phyloP scores from a whole-genome alignment of 2,888 invertebrate genomes.

The Rutpela maculata region DNA sequence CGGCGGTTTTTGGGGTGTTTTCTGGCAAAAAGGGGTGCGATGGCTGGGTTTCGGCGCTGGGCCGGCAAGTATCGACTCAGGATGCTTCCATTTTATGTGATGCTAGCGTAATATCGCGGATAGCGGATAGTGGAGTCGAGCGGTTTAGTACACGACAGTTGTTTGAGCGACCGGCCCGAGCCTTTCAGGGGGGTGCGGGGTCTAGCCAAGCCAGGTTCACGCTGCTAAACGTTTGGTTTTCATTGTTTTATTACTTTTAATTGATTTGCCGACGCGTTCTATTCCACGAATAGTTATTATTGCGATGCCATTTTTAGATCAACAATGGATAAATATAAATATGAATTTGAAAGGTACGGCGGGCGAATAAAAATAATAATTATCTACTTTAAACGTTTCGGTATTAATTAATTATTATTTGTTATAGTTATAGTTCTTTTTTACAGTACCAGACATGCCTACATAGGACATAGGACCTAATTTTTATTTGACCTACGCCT shows the following conservation, averaged over 20 bases:
- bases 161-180: constrained; percentile 65
- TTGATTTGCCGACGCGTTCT: constrained; percentile 55
- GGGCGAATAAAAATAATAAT: neutral
- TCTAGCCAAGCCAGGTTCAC: constrained; percentile 67
- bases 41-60: constrained; percentile 49
- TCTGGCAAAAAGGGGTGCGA: constrained; percentile 33
- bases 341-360: constrained; percentile 23
- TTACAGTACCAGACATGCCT: too few relatives aligned
- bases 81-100: constrained; percentile 71
- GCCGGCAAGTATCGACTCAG: constrained; percentile 68
- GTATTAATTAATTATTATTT: too few relatives aligned
- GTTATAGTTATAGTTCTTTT: too few relatives aligned
- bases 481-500: too few relatives aligned
- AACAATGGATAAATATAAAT: constrained; percentile 3
- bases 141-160: constrained; percentile 72
- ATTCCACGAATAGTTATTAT: constrained; percentile 3
- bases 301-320: constrained; percentile 36
- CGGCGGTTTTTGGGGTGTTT: constrained; percentile 44
- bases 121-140: constrained; percentile 66
- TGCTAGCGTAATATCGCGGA: constrained; percentile 71
- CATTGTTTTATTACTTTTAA: constrained; percentile 67
- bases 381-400: neutral
- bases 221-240: constrained; percentile 68
- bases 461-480: too few relatives aligned
- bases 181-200: constrained; percentile 57